A percentile compares a stretch with the other conserved stretches of the same genome.
Conservation (phyloP, 2,888 invertebrate genomes). For the Spodoptera exigua region DNA sequence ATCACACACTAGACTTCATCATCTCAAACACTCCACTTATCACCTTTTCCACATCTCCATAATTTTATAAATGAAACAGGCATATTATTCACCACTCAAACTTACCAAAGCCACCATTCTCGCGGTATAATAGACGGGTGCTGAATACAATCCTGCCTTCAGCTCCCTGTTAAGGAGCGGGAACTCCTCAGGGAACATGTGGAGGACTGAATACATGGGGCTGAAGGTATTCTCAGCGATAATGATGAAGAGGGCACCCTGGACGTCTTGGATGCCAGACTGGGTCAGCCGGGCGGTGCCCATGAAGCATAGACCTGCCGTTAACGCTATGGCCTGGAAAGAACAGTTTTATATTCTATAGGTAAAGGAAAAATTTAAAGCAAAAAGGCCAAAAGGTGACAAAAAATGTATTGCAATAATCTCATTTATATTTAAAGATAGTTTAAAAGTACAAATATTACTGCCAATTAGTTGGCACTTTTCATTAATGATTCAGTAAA, state of each 20-base stretch:
- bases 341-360: no score
- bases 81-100: background rate
- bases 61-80: no score
- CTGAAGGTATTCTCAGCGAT: constrained; percentile 97
- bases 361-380: no score
- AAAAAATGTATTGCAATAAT: no score
- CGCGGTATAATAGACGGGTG: constrained; percentile 94
- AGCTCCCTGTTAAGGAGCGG: constrained; percentile 95
- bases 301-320: constrained; percentile 95
- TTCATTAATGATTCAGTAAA: no score
- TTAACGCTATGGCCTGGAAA: constrained; percentile 91
- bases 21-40: no score
- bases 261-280: constrained; percentile 95
- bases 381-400: no score
- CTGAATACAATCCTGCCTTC: constrained; percentile 94
- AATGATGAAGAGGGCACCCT: constrained; percentile 96
- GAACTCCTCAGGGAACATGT: constrained; percentile 94
- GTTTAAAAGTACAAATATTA: no score
- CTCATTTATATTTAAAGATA: no score
- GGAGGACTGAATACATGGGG: constrained; percentile 96
- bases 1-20: no score
- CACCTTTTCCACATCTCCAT: no score
- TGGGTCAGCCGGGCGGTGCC: constrained; percentile 93
- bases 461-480: no score
- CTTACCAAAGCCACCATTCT: constrained; percentile 94